Evolutionary conservation across 2,113 vertebrate species (phyloP).

Genomic region (Albula goreensis): DNA sequence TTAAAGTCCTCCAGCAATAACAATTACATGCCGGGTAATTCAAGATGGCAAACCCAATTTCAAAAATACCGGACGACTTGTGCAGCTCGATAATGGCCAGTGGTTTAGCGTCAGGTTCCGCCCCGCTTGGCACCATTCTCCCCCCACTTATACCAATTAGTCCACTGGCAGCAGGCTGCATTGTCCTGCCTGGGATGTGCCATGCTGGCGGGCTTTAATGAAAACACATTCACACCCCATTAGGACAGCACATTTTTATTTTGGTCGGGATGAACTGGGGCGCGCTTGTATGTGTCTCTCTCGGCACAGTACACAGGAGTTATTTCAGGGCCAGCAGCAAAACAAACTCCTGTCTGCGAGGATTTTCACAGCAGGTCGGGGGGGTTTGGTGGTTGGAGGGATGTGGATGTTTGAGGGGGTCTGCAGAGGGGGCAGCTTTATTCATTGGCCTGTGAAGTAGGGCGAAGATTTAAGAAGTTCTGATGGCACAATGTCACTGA

Average conservation of each 20-base stretch:
- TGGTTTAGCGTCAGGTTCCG: not conserved
- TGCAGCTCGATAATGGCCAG: not conserved
- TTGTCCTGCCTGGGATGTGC: slow-evolving; percentile 9
- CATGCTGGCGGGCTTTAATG: slow-evolving; percentile 12
- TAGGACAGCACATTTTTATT: slow-evolving; percentile 11
- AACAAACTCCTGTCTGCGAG: slow-evolving; percentile 39
- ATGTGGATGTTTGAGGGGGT: slow-evolving; percentile 29
- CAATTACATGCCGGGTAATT: not conserved
- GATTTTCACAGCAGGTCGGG: slow-evolving; percentile 50
- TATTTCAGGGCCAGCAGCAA: slow-evolving; percentile 41
- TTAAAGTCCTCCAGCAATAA: not conserved
- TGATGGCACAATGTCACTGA: not conserved
- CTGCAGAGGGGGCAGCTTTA: slow-evolving; percentile 17
- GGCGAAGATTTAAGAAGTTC: not conserved
- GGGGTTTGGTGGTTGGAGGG: not conserved
- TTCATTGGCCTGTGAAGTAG: not conserved
- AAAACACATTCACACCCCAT: slow-evolving; percentile 30
- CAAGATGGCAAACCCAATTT: not conserved
- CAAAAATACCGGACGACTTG: not conserved
- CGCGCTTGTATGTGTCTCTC: not conserved
- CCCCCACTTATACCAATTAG: slow-evolving; percentile 37
- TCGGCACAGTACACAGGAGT: slow-evolving; percentile 22
- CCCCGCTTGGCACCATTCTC: slow-evolving; percentile 12
- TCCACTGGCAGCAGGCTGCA: slow-evolving; percentile 7
- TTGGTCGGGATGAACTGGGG: slow-evolving; percentile 1